phyloP scores from a whole-genome alignment of 1,140 invertebrate genomes.

The Dendrolimus kikuchii region DNA sequence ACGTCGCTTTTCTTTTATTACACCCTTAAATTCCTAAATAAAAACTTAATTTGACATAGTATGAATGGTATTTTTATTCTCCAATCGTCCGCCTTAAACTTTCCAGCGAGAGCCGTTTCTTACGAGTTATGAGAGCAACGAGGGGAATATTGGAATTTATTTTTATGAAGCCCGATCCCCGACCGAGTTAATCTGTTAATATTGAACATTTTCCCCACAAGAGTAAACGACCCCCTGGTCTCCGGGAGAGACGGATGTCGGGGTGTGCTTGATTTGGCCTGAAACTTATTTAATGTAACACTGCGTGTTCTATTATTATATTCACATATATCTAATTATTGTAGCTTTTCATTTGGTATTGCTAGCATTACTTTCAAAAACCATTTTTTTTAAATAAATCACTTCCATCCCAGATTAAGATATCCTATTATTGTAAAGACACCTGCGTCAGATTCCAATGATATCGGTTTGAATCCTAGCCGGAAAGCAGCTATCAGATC shows the following conservation, averaged over 20 bases:
- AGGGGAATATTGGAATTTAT: constrained; percentile 57
- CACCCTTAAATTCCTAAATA: constrained; percentile 45
- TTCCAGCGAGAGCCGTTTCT: constrained; percentile 43
- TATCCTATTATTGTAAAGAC: too few relatives aligned
- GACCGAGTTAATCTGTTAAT: constrained; percentile 59
- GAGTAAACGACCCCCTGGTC: constrained; percentile 25
- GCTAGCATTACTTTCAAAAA: too few relatives aligned
- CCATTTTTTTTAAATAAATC: too few relatives aligned
- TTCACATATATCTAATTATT: too few relatives aligned
- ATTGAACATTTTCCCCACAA: constrained; percentile 48
- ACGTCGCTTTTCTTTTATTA: constrained; percentile 23
- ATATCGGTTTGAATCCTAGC: too few relatives aligned
- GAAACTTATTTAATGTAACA: not conserved
- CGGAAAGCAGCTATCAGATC: too few relatives aligned
- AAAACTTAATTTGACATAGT: constrained; percentile 53
- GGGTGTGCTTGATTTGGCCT: not conserved
- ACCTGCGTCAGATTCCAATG: too few relatives aligned
- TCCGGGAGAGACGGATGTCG: constrained; percentile 6
- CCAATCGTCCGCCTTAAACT: constrained; percentile 47
- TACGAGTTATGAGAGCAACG: constrained; percentile 48
- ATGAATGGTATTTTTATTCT: constrained; percentile 57
- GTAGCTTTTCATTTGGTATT: too few relatives aligned
- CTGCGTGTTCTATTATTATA: too few relatives aligned
- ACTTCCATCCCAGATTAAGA: too few relatives aligned
- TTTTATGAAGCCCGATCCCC: constrained; percentile 49